phyloP scores from a whole-genome alignment of 2,113 vertebrate genomes.

The Bubo blakistoni region DNA sequence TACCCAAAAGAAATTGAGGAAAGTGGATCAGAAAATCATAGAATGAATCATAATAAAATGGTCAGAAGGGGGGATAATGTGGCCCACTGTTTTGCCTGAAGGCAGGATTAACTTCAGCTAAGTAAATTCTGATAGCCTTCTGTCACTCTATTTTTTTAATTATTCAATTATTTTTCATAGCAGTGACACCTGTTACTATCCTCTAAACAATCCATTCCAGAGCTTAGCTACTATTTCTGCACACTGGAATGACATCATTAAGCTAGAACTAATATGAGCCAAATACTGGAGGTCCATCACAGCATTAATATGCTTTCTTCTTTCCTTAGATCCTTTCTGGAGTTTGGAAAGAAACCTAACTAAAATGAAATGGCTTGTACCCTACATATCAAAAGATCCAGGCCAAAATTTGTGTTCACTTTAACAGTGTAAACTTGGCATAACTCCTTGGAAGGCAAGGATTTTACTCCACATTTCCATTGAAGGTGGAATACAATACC shows the following conservation, averaged over 20 bases:
- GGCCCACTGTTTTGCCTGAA: not conserved
- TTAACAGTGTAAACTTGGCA: not conserved
- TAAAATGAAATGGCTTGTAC: not conserved
- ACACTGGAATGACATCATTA: not conserved
- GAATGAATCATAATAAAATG: not conserved
- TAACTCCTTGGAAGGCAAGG: not conserved
- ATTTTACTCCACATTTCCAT: not conserved
- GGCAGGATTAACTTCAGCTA: not conserved
- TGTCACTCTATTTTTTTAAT: not conserved
- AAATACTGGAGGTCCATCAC: not conserved
- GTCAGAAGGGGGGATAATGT: not conserved
- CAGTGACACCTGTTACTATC: not conserved
- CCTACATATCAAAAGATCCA: not conserved
- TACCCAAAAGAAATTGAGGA: not conserved
- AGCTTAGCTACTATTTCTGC: not conserved
- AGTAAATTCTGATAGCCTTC: not conserved
- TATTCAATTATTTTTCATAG: not conserved
- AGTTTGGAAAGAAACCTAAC: not conserved
- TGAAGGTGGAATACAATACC: not conserved
- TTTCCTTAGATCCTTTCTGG: not conserved
- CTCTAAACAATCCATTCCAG: not conserved
- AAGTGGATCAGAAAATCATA: not conserved
- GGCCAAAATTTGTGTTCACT: not conserved
- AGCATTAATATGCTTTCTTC: not conserved
- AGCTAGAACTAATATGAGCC: not conserved